A percentile compares a stretch with the other conserved stretches of the same genome.
Evolutionary conservation across 1,140 invertebrate genomes (phyloP).

Genomic region (Calycopis cecrops): DNA sequence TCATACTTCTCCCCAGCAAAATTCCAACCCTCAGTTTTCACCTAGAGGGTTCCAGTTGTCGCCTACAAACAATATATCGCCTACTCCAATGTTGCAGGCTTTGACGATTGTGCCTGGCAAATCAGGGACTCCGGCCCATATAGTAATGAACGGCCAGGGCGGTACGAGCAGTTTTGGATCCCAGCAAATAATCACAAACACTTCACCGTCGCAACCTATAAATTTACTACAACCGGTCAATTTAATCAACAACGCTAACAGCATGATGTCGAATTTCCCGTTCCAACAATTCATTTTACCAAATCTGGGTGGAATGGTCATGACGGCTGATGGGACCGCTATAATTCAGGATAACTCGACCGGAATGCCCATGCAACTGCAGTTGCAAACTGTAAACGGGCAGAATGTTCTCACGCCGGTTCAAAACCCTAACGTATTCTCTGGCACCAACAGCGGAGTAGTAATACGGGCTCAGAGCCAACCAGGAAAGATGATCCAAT

Average conservation of each 20-base stretch:
- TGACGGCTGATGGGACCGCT: conserved; percentile 83
- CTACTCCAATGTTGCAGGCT: conserved; percentile 82
- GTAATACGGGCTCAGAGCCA: conserved; percentile 84
- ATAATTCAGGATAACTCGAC: conserved; percentile 81
- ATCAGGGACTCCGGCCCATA: conserved; percentile 80
- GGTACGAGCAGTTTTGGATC: conserved; percentile 77
- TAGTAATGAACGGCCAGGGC: conserved; percentile 83
- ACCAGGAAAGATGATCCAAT: conserved; percentile 83
- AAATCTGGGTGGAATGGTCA: conserved; percentile 84
- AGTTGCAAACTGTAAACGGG: conserved; percentile 87
- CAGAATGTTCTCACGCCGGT: conserved; percentile 86
- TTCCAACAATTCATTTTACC: conserved; percentile 90
- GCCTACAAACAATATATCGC: conserved; percentile 76
- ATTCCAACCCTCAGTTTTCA: conserved; percentile 77
- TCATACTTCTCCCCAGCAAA: conserved; percentile 71
- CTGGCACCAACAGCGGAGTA: conserved; percentile 82
- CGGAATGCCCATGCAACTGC: conserved; percentile 81
- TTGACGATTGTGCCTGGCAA: conserved; percentile 86
- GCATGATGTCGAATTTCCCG: conserved; percentile 85
- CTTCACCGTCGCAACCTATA: conserved; percentile 84
- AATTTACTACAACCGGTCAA: conserved; percentile 88
- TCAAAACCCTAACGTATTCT: conserved; percentile 82
- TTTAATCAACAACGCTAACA: conserved; percentile 81
- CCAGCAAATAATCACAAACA: conserved; percentile 82
- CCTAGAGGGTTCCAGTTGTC: conserved; percentile 80